Conservation (phyloP, 2,797 vertebrate genomes). For the Sardinella longiceps region DNA sequence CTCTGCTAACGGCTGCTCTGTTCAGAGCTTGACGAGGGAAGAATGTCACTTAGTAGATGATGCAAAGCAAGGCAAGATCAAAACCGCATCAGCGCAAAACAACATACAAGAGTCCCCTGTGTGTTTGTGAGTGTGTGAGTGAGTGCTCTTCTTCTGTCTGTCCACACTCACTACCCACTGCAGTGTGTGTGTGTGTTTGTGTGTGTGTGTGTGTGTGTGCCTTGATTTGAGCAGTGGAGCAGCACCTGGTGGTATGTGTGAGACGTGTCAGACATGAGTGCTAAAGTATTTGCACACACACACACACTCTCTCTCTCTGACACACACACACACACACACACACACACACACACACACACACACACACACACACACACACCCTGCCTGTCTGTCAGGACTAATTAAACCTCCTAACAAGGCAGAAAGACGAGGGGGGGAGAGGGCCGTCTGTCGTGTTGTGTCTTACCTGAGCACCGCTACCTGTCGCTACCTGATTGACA, state of each 20-base stretch:
- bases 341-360: not conserved
- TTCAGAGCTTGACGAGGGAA: not conserved
- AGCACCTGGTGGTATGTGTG: not conserved
- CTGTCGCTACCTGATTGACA: too few species aligned
- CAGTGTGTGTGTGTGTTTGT: not conserved
- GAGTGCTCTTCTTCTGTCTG: too few species aligned
- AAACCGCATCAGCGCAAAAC: not conserved
- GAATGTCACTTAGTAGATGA: not conserved
- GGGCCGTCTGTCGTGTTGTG: too few species aligned
- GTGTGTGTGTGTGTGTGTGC: too few species aligned
- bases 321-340: not conserved
- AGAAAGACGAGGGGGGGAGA: not conserved
- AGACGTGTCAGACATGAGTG: not conserved
- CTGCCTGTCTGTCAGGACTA: not conserved
- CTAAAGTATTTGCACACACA: too few species aligned
- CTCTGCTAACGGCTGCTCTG: not conserved
- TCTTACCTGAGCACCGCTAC: too few species aligned
- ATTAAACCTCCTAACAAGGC: not conserved
- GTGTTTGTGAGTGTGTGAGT: too few species aligned
- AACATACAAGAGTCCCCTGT: too few species aligned
- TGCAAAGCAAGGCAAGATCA: not conserved
- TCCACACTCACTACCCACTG: too few species aligned
- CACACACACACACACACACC: not conserved
- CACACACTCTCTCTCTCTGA: not conserved
- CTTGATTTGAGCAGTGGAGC: not conserved